Evolutionary conservation across 2,797 vertebrate genomes (phyloP).

Genomic region (Anguilla pacifica): DNA sequence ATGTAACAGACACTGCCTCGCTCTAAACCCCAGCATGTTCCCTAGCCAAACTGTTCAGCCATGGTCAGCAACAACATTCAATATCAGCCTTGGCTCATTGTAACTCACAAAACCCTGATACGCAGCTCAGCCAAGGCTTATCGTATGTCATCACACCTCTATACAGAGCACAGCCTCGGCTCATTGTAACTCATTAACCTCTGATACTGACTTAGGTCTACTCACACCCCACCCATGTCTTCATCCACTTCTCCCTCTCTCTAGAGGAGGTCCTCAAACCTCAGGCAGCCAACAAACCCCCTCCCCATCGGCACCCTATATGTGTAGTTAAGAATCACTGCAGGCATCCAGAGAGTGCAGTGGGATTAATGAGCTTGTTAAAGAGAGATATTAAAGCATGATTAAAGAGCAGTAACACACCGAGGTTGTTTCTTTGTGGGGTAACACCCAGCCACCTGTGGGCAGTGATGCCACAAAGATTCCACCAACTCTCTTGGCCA

Average conservation of each 20-base stretch:
- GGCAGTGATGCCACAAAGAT: constrained; percentile 38
- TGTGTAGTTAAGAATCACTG: background rate
- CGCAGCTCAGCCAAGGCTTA: background rate
- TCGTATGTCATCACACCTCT: background rate
- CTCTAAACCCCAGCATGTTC: background rate
- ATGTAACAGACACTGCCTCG: background rate
- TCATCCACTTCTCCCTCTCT: background rate
- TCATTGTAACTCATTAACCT: background rate
- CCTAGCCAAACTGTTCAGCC: background rate
- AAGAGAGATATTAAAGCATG: constrained; percentile 29
- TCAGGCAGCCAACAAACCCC: background rate
- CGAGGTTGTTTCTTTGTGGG: constrained; percentile 12
- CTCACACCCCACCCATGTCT: background rate
- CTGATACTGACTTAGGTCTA: background rate
- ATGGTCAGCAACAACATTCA: background rate
- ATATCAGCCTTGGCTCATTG: background rate
- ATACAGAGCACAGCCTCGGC: background rate
- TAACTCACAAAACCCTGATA: background rate
- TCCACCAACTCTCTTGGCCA: constrained; percentile 20
- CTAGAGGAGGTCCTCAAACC: background rate
- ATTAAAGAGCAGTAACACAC: constrained; percentile 33
- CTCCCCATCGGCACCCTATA: background rate
- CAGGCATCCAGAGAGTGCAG: constrained; percentile 15
- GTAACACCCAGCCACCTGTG: constrained; percentile 17
- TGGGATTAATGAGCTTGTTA: constrained; percentile 22